phyloP scores from a whole-genome alignment of 2,888 invertebrate genomes.

The Deilephila porcellus region DNA sequence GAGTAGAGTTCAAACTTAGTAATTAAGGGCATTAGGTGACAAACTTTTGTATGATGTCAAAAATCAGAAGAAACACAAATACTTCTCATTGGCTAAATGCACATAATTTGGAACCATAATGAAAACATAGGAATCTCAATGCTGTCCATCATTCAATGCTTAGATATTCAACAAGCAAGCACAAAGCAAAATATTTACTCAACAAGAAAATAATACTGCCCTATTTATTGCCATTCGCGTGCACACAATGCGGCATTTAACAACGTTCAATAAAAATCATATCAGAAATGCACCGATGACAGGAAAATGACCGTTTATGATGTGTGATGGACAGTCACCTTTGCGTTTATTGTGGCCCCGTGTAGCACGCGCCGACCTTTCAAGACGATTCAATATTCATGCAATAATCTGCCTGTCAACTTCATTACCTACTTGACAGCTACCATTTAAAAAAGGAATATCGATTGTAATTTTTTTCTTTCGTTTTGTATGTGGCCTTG shows the following conservation, averaged over 20 bases:
- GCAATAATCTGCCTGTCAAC: conserved; percentile 51
- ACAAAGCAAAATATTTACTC: not conserved
- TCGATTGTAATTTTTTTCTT: not conserved
- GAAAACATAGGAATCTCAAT: too few species aligned
- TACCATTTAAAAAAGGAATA: not conserved
- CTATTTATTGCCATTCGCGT: conserved; percentile 16
- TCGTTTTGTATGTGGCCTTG: not conserved
- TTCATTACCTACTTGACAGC: conserved; percentile 23
- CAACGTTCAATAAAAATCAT: conserved; percentile 38
- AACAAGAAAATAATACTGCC: not conserved
- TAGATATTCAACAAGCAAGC: not conserved
- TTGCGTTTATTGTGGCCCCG: conserved; percentile 52
- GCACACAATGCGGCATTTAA: conserved; percentile 11
- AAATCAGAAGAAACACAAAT: too few species aligned
- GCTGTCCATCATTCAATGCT: too few species aligned
- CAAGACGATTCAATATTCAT: conserved; percentile 55
- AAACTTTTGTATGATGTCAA: too few species aligned
- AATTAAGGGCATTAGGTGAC: too few species aligned
- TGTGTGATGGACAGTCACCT: conserved; percentile 68
- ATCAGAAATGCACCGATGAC: conserved; percentile 47
- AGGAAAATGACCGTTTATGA: conserved; percentile 56
- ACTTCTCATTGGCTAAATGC: too few species aligned
- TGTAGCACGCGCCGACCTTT: conserved; percentile 61
- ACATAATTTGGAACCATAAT: too few species aligned
- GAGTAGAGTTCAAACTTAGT: too few species aligned